A percentile compares a stretch with the other conserved stretches of the same genome.
Evolutionary conservation across 2,113 vertebrate species (phyloP).

Genomic region (Sylvia atricapilla): DNA sequence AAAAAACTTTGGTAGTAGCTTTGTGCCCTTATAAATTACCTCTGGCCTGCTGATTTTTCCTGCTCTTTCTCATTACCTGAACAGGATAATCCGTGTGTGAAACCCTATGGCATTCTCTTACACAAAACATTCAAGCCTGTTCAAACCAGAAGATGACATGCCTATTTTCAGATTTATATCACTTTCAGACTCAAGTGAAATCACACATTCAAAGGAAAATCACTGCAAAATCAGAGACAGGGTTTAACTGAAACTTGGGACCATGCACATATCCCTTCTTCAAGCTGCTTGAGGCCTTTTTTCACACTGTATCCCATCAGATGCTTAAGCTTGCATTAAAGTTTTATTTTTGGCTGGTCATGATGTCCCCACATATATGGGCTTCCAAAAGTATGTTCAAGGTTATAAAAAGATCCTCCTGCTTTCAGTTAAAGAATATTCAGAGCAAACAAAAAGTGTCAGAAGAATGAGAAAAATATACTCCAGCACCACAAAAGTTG

Average conservation of each 20-base stretch:
- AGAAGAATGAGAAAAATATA: not conserved
- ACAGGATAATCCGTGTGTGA: not conserved
- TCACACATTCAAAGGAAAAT: slow-evolving; percentile 34
- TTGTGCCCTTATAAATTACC: not conserved
- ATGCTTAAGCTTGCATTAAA: not conserved
- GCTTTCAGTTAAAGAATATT: not conserved
- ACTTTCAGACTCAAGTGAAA: not conserved
- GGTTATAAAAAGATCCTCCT: not conserved
- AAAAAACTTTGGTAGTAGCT: not conserved
- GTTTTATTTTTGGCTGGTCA: not conserved
- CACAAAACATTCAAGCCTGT: not conserved
- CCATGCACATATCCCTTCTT: not conserved
- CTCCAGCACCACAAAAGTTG: not conserved
- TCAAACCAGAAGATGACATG: not conserved
- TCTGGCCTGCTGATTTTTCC: not conserved
- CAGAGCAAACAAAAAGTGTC: not conserved
- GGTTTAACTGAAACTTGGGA: not conserved
- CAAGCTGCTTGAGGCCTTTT: not conserved
- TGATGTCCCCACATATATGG: not conserved
- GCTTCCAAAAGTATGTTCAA: not conserved
- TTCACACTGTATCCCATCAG: not conserved
- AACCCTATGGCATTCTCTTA: not conserved
- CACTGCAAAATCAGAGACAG: not conserved
- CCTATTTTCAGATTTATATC: slow-evolving; percentile 17
- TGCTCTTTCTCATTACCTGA: not conserved